These are phyloP conservation scores for Oreochromis aureus DNA, from an alignment of 2,113 vertebrate genomes.

Conservation along the genomic window DNA sequence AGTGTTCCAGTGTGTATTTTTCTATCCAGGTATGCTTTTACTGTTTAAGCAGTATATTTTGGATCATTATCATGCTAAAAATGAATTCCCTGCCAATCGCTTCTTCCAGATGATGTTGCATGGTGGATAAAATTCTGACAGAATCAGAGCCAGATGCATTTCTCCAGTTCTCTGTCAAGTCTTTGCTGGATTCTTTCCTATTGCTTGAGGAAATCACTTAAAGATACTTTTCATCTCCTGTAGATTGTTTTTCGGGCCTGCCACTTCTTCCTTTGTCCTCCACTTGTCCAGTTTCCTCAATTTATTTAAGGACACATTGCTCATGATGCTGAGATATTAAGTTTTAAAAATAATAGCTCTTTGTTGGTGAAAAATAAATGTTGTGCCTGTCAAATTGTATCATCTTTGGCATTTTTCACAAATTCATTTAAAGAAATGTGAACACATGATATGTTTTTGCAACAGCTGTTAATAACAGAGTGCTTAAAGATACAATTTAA, in stretches of 20 bases:
- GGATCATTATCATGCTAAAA: neutral
- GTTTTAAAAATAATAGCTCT: neutral
- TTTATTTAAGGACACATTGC: neutral
- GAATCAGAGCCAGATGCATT: neutral
- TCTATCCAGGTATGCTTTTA: neutral
- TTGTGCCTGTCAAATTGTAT: neutral
- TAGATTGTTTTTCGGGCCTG: neutral
- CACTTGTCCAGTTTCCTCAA: neutral
- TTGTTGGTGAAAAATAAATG: neutral
- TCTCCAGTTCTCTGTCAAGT: neutral
- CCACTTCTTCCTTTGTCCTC: neutral
- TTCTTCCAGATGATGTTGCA: neutral
- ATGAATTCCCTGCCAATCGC: neutral
- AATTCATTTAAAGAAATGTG: neutral
- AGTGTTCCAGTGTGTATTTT: neutral
- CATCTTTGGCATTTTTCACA: fast-evolving
- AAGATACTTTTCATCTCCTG: neutral
- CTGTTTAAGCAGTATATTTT: neutral
- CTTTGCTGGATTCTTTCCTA: neutral
- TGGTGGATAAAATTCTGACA: neutral
- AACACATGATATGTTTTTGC: neutral
- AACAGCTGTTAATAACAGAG: neutral
- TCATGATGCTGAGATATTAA: neutral
- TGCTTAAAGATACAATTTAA: neutral
- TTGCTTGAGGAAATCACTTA: neutral